These are phyloP conservation scores for Peromyscus aztecus DNA, from an alignment of 2,797 vertebrate species.

Conservation along the genomic window DNA sequence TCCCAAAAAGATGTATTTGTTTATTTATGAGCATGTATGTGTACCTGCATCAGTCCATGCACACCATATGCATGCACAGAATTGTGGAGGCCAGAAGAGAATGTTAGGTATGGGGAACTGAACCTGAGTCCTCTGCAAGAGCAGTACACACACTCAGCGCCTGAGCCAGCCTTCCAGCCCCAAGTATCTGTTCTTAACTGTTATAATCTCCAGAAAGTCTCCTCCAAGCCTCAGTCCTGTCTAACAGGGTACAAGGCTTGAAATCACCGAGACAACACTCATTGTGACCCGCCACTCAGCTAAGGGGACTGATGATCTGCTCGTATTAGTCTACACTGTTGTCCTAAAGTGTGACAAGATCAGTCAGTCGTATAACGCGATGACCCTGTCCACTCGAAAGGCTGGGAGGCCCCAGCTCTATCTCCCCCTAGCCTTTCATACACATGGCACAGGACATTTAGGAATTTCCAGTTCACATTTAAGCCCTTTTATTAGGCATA, in stretches of 20 bases:
- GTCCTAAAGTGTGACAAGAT: background rate
- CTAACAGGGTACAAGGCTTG: no score
- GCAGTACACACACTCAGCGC: no score
- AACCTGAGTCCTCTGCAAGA: background rate
- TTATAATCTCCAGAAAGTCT: background rate
- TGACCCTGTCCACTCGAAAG: background rate
- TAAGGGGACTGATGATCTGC: background rate
- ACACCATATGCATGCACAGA: background rate
- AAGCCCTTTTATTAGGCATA: background rate
- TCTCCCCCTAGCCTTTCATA: background rate
- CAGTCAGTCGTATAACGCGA: background rate
- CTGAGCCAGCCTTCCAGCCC: background rate
- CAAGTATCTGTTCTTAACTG: background rate
- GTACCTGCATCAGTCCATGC: background rate
- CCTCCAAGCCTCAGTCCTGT: background rate
- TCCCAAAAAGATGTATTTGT: background rate
- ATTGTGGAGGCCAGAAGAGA: background rate
- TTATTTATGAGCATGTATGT: background rate
- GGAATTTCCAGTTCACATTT: conserved; percentile 16
- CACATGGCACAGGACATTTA: background rate
- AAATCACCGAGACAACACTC: background rate
- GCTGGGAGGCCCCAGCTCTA: background rate
- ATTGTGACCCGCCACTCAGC: background rate
- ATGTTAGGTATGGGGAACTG: background rate
- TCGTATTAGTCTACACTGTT: background rate